These are phyloP conservation scores for Synanthedon tipuliformis DNA, from an alignment of 2,888 invertebrate genomes.

Conservation along the genomic window DNA sequence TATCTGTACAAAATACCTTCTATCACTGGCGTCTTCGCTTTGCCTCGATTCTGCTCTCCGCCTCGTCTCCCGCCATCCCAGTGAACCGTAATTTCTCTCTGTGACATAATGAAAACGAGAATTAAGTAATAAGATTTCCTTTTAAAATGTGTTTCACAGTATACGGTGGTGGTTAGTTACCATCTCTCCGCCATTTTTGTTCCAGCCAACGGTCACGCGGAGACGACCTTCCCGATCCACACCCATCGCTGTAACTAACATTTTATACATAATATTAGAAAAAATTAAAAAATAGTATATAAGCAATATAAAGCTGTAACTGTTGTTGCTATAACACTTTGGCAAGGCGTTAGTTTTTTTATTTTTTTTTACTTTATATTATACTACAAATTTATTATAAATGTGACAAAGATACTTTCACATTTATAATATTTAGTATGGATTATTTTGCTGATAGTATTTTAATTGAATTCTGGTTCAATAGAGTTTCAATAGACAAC, in stretches of 20 bases:
- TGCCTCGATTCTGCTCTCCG: conserved; percentile 73
- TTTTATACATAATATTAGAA: neutral
- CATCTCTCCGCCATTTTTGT: conserved; percentile 56
- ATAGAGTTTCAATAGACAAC: conserved; percentile 17
- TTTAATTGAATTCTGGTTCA: too few relatives aligned
- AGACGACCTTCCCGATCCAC: conserved; percentile 53
- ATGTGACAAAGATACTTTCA: too few relatives aligned
- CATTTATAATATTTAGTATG: too few relatives aligned
- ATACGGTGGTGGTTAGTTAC: conserved; percentile 15
- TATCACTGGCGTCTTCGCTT: conserved; percentile 58
- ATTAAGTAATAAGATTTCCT: neutral
- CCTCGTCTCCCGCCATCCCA: conserved; percentile 61
- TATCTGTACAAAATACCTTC: conserved; percentile 25
- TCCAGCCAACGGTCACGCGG: conserved; percentile 55
- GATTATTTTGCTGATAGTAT: too few relatives aligned
- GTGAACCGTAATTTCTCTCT: conserved; percentile 63
- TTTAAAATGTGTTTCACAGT: too few relatives aligned
- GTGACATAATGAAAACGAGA: conserved; percentile 11
- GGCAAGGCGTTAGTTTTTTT: too few relatives aligned
- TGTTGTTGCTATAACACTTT: too few relatives aligned
- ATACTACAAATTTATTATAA: too few relatives aligned
- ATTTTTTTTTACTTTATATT: neutral
- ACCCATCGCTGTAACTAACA: conserved; percentile 53
- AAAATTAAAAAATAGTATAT: neutral
- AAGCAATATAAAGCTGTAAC: too few relatives aligned